Evolutionary conservation across 2,888 invertebrate genomes (phyloP), one percentile per base, ranked within the genome.

Genomic region (Synergus umbraculus): DNA sequence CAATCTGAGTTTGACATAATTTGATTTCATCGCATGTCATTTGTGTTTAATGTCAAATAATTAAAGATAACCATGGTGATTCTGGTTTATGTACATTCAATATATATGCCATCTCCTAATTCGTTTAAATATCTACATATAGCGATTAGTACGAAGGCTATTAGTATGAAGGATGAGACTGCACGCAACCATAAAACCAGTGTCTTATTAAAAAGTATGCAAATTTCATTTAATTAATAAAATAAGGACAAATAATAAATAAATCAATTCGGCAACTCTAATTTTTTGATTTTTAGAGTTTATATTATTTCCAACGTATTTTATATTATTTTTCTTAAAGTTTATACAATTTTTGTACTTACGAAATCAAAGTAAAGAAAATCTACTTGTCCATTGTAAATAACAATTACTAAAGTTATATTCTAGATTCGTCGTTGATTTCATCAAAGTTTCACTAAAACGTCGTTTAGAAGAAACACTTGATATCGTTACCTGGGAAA

Each of bases 401-500:
- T 29, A 5, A 37, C 9, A 49, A 49, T 69, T 49, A 37, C 4
- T 37, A 49, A 49, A 49, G 37, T 73, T 73, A 10, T 22, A 22
- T 4, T 60, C 60, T n/a, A 54, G 10, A 54, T 73, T 10, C 22
- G 4, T 67, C 22, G 10, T 44, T 54, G 37, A 54, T 73, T 73
- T 54, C 9, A 22, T 49, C 9, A 13, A n/a, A 15, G 15, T 18
- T 73, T 54, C 9, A 15, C 10, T 22, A 49, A 22, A 69, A 37
- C n/a, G 15, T 49, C 46, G 13, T 46, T 60, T 22, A 60, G 22
- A 60, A 49, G 49, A 37, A 73, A 54, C 54, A 54, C 15, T 54
- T n/a, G 37, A 73, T 54, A 54, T 73, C 29, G 73, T 73, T 73
- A 12, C 73, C 73, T 41, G n/a, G 73, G 73, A 73, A 54, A 73